Conservation (phyloP, 1,140 invertebrate species). For the Caenorhabditis remanei region DNA sequence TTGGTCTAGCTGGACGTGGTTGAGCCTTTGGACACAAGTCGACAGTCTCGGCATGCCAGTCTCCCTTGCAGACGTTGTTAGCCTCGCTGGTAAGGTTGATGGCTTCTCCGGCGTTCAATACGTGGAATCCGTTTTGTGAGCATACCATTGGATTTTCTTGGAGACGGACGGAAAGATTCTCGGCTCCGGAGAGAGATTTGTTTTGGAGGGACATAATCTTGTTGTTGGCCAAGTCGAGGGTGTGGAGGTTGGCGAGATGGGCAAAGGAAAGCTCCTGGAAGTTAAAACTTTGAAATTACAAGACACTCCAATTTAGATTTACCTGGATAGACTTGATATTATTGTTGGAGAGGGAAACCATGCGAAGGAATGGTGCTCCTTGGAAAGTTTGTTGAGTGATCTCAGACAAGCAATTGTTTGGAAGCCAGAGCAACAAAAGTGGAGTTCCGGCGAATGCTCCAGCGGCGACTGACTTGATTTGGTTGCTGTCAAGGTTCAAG, state of each 20-base stretch:
- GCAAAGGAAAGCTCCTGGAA: constrained; percentile 75
- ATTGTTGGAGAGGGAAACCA: constrained; percentile 76
- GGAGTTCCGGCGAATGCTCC: constrained; percentile 76
- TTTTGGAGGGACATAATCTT: constrained; percentile 73
- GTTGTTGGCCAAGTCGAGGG: constrained; percentile 75
- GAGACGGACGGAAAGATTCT: constrained; percentile 75
- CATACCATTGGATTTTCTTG: constrained; percentile 78
- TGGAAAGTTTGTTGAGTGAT: constrained; percentile 74
- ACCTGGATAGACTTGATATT: constrained; percentile 75
- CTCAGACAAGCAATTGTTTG: constrained; percentile 73
- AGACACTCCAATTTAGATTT: background rate
- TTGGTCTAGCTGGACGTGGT: constrained; percentile 38
- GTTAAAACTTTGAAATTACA: constrained; percentile 55
- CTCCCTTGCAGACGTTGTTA: constrained; percentile 74
- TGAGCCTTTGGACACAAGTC: constrained; percentile 72
- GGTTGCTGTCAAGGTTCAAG: constrained; percentile 75
- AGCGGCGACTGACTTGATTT: constrained; percentile 73
- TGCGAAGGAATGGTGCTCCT: constrained; percentile 76
- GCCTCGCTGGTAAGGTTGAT: constrained; percentile 77
- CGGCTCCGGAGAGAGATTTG: constrained; percentile 71
- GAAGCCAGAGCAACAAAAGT: constrained; percentile 75
- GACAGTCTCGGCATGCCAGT: constrained; percentile 68
- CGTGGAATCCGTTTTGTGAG: constrained; percentile 76
- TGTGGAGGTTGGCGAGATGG: constrained; percentile 77
- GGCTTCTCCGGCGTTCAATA: constrained; percentile 76